These are phyloP conservation scores for Apamea crenata DNA, from an alignment of 2,888 invertebrate genomes.

Conservation along the genomic window DNA sequence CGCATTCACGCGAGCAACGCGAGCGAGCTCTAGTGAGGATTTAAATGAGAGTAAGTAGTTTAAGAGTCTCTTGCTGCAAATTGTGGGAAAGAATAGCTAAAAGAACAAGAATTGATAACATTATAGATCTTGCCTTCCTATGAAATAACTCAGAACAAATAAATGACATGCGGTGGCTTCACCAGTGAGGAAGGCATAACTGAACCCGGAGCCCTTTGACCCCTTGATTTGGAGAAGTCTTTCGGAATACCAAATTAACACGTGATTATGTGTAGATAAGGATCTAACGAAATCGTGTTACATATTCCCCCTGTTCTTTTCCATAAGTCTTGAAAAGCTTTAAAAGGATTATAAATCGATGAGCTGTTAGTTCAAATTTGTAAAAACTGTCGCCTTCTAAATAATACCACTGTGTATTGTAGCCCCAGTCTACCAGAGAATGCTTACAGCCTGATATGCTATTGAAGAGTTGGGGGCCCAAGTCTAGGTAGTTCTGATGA, in stretches of 20 bases:
- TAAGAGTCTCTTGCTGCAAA: background rate
- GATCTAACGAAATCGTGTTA: background rate
- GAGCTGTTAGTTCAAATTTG: background rate
- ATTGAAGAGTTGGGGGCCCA: background rate
- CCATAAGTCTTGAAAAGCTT: background rate
- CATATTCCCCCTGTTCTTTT: background rate
- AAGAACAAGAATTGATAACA: background rate
- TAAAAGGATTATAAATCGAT: background rate
- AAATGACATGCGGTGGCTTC: background rate
- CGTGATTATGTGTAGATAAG: background rate
- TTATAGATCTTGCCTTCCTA: background rate
- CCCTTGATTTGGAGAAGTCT: background rate
- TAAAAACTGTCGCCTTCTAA: background rate
- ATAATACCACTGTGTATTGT: no score
- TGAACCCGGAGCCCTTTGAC: background rate
- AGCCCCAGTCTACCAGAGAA: background rate
- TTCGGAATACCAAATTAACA: background rate
- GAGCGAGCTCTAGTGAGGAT: conserved; percentile 63
- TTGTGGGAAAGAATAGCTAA: background rate
- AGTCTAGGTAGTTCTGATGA: background rate
- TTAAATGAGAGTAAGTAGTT: background rate
- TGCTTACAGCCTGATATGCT: background rate
- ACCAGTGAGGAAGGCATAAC: no score
- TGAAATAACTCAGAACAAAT: background rate
- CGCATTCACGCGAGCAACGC: conserved; percentile 61